phyloP scores from a whole-genome alignment of 2,888 invertebrate genomes.

The Drosophila pegasa region DNA sequence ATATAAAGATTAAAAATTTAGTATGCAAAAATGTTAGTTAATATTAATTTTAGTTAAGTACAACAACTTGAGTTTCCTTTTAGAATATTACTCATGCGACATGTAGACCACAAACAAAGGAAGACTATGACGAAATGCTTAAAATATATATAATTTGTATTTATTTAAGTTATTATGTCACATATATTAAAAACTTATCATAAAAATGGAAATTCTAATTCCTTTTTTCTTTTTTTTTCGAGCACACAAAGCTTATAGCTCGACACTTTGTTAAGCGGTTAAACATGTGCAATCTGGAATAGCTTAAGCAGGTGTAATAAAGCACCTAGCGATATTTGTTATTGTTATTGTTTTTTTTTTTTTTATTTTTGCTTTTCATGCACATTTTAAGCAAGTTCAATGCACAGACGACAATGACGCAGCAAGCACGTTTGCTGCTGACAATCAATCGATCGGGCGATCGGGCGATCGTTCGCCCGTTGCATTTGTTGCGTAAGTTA shows the following conservation, averaged over 20 bases:
- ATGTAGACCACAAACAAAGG: neutral
- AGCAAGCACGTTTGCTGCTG: constrained; percentile 39
- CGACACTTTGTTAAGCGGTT: neutral
- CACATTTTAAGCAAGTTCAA: constrained; percentile 63
- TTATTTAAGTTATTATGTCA: neutral
- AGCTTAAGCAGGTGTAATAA: neutral
- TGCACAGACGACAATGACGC: constrained; percentile 69
- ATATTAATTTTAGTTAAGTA: neutral
- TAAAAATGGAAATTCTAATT: neutral
- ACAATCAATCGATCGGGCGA: constrained; percentile 29
- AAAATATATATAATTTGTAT: neutral
- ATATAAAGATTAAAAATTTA: neutral
- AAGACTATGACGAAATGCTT: neutral
- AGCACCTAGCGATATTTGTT: constrained; percentile 7
- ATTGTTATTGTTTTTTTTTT: neutral
- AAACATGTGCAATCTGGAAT: constrained; percentile 6
- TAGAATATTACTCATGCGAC: constrained; percentile 5
- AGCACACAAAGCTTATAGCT: neutral
- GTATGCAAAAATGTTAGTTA: neutral
- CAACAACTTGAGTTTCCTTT: neutral
- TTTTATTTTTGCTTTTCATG: constrained; percentile 1
- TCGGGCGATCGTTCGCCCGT: constrained; percentile 41
- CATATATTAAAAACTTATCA: neutral
- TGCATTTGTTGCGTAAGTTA: constrained; percentile 66
- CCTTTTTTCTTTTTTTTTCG: neutral